Base-by-base conservation (phyloP, 2,797 vertebrate species). In the Masticophis lateralis region DNA sequence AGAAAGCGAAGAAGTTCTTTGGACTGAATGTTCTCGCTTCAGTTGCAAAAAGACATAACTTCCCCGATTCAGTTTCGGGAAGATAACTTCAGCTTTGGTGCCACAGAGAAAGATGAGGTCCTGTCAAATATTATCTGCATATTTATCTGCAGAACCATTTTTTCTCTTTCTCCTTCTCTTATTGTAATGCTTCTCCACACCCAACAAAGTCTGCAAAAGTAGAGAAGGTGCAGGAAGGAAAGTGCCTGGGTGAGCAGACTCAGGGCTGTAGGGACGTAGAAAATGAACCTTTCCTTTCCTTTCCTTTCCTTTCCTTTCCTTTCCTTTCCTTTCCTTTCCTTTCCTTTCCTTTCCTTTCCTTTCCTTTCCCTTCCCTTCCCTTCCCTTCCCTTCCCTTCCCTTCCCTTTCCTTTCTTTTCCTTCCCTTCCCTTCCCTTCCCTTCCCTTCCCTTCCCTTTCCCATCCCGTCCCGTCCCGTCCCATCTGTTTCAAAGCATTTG, bases 111-210 rank as follows among this genome's bases (percentile, higher is more conserved):
- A 87, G 83, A 87, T 28, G 86, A 93, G 66, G 86, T 83, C 63
- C 74, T 88, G 86, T 83, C 63, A 57, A 61, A 83, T 60, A 57
- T 56, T 93, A 91, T 88, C 86, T 88, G 28, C 60, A 47, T 79
- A 91, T 93, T 91, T 66, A 89, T 93, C 86, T 56, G 6, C 9
- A 43, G 74, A 55, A 51, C 86, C 55, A 57, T 93, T 91, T 32
- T 47, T 61, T 27, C 74, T 91, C 63, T 93, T 16, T 13, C 16
- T 27, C 59, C 69, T 86, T 89, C 28, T 83, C 89, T 92, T 86
- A 83, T 83, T 53, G n/a, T 16, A 47, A 47, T 61, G 43, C 55
- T 92, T 86, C 25, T 3, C 25, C 18, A 2, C 12, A 28, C 16
- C 1, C 37, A 28, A 5, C 28, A 14, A 53, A 37, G 32, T 88